Evolutionary conservation across 2,888 invertebrate species (phyloP).

Genomic region (Xylocampa areola): DNA sequence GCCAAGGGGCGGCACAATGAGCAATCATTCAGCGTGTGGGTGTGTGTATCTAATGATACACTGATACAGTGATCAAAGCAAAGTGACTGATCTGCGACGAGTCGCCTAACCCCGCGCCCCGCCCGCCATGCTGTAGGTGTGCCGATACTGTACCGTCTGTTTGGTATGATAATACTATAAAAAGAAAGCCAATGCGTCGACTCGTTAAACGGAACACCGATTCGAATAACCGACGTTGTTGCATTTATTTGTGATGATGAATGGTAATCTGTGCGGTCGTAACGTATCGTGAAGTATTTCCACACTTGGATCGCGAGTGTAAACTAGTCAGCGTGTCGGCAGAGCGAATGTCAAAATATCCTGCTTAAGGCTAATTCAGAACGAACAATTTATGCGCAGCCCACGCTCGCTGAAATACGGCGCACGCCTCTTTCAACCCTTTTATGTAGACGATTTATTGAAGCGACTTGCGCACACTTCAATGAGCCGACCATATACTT

Average conservation of each 20-base stretch:
- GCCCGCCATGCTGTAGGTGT: slow-evolving; percentile 1
- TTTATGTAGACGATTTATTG: slow-evolving; percentile 86
- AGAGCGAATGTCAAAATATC: slow-evolving; percentile 81
- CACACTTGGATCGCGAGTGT: slow-evolving; percentile 67
- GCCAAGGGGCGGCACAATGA: slow-evolving; percentile 69
- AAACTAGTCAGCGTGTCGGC: slow-evolving; percentile 76
- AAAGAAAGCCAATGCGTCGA: slow-evolving; percentile 43
- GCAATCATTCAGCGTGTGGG: slow-evolving; percentile 69
- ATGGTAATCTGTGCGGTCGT: slow-evolving; percentile 47
- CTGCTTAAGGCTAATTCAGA: slow-evolving; percentile 84
- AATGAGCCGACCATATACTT: slow-evolving; percentile 74
- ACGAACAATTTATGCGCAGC: slow-evolving; percentile 83
- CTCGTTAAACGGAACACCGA: slow-evolving; percentile 54
- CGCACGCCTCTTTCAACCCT: slow-evolving; percentile 83
- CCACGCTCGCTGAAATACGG: slow-evolving; percentile 84
- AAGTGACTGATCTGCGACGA: slow-evolving; percentile 67
- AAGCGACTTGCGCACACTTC: slow-evolving; percentile 77
- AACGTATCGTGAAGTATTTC: slow-evolving; percentile 60
- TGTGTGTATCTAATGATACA: slow-evolving; percentile 65
- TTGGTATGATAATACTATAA: slow-evolving; percentile 24
- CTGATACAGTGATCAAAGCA: slow-evolving; percentile 70
- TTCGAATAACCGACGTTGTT: slow-evolving; percentile 45
- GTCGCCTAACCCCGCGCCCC: slow-evolving; percentile 46
- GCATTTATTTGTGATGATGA: slow-evolving; percentile 54
- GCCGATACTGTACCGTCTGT: slow-evolving; percentile 12